phyloP scores from a whole-genome alignment of 2,888 invertebrate genomes.

The Drosophila tanythrix region DNA sequence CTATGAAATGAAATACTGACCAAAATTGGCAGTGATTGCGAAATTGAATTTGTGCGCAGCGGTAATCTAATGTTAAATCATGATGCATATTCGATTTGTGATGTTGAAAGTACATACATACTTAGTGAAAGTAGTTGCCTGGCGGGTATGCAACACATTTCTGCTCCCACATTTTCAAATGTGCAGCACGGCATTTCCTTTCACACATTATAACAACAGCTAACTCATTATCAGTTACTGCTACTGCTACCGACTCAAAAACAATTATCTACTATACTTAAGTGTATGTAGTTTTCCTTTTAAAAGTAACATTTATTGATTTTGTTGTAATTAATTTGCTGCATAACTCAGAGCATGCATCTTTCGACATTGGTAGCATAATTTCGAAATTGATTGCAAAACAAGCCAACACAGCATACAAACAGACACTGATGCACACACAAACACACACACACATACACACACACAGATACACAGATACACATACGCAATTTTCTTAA shows the following conservation, averaged over 20 bases:
- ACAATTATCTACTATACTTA: slow-evolving; percentile 21
- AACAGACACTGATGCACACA: slow-evolving; percentile 2
- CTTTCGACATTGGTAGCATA: slow-evolving; percentile 34
- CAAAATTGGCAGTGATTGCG: not conserved
- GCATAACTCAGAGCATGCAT: slow-evolving; percentile 46
- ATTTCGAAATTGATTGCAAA: slow-evolving; percentile 43
- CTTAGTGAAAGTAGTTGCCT: slow-evolving; percentile 32
- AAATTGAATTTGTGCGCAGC: not conserved
- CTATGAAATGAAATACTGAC: slow-evolving; percentile 6
- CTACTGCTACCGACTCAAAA: slow-evolving; percentile 19
- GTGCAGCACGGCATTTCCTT: slow-evolving; percentile 21
- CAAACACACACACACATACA: not conserved
- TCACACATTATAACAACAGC: slow-evolving; percentile 26
- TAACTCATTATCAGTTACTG: slow-evolving; percentile 12
- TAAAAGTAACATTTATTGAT: slow-evolving; percentile 36
- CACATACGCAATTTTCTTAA: slow-evolving; percentile 25
- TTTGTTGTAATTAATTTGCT: slow-evolving; percentile 42
- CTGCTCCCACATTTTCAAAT: slow-evolving; percentile 6
- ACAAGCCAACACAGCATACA: slow-evolving; percentile 46
- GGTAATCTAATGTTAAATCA: slow-evolving; percentile 13
- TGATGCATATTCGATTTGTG: slow-evolving; percentile 21
- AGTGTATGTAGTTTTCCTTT: slow-evolving; percentile 34
- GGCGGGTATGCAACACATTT: slow-evolving; percentile 47
- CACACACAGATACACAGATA: slow-evolving; percentile 6
- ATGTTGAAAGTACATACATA: slow-evolving; percentile 12